Percentiles rank a stretch among this genome's conserved stretches.
These are phyloP conservation scores for Anoncus sp. DNA, from an alignment of 2,888 invertebrate genomes.

Conservation along the genomic window DNA sequence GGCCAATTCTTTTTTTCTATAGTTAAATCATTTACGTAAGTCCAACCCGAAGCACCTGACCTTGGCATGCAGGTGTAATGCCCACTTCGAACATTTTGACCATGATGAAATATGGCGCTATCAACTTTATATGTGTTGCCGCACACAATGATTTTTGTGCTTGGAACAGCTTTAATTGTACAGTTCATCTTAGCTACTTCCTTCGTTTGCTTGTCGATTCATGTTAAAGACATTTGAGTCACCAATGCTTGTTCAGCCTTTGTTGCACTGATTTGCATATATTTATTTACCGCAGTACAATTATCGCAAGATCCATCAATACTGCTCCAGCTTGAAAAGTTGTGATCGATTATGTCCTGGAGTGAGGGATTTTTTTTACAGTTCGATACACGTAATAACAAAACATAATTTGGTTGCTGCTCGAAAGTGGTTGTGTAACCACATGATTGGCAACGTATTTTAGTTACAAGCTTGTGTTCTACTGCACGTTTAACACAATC, in stretches of 20 bases:
- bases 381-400: neutral
- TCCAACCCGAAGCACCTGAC: neutral
- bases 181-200: neutral
- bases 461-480: constrained; percentile 11
- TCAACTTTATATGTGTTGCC: constrained; percentile 31
- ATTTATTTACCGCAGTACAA: neutral
- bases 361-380: constrained; percentile 2
- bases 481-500: neutral
- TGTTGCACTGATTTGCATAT: neutral
- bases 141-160: neutral
- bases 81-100: neutral
- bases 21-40: constrained; percentile 7
- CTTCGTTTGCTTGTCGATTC: neutral
- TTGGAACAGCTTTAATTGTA: constrained; percentile 15
- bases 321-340: constrained; percentile 5
- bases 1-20: constrained; percentile 21
- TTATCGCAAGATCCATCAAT: neutral
- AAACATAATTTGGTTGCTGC: constrained; percentile 12
- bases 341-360: constrained; percentile 26
- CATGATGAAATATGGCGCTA: constrained; percentile 34
- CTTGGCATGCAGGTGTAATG: constrained; percentile 36
- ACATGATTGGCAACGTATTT: constrained; percentile 10
- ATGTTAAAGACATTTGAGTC: constrained; percentile 4
- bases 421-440: constrained; percentile 13
- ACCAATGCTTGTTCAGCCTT: constrained; percentile 4